Percentiles rank a stretch among this genome's conserved stretches.
phyloP scores from a whole-genome alignment of 1,140 invertebrate genomes.

The Trypoxylus dichotomus region DNA sequence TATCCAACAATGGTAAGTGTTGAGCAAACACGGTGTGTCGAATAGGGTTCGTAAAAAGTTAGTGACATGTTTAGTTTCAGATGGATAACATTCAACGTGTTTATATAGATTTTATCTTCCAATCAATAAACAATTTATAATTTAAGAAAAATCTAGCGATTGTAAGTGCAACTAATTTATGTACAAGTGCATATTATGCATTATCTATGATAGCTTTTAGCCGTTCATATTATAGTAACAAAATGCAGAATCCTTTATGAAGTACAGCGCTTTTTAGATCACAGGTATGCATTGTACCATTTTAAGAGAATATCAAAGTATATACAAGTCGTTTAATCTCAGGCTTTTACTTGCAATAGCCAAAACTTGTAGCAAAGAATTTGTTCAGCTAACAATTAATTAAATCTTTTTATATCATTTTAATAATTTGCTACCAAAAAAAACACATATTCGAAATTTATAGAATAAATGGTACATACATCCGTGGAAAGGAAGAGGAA shows the following conservation, averaged over 20 bases:
- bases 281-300: background rate
- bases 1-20: no score
- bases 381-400: no score
- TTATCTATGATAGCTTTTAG: background rate
- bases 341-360: no score
- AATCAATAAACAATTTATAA: background rate
- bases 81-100: no score
- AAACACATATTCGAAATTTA: background rate
- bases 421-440: no score
- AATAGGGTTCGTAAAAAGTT: no score
- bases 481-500: background rate
- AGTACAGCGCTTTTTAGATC: background rate
- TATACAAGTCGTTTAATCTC: no score
- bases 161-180: constrained; percentile 20
- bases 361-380: no score
- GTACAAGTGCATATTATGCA: constrained; percentile 2
- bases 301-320: background rate
- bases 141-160: background rate
- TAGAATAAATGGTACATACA: background rate
- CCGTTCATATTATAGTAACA: background rate
- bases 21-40: no score
- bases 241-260: constrained; percentile 19
- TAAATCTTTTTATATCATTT: no score
- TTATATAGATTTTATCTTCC: no score
- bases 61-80: no score